Percentiles rank a stretch among this genome's conserved stretches.
Conservation (phyloP, 2,888 invertebrate species). For the Zele albiditarsus region DNA sequence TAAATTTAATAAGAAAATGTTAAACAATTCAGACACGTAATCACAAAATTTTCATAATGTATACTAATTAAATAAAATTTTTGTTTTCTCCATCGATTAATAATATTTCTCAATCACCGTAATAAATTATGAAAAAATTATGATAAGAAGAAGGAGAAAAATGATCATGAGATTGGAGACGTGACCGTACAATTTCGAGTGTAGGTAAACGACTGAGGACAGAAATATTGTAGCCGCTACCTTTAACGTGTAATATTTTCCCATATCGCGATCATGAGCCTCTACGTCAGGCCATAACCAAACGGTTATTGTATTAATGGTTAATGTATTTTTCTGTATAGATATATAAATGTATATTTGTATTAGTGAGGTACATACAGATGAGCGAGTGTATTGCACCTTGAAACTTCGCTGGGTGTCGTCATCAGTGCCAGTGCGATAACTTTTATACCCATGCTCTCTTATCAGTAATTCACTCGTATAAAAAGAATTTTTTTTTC, state of each 20-base stretch:
- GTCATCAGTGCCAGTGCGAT: conserved; percentile 11
- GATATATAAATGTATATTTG: not conserved
- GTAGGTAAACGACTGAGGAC: not conserved
- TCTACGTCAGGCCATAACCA: conserved; percentile 32
- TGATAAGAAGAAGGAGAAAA: no score
- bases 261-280: conserved; percentile 39
- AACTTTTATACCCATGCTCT: conserved; percentile 3
- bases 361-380: conserved; percentile 11
- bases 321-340: conserved; percentile 13
- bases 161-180: not conserved
- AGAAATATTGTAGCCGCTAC: not conserved
- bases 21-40: not conserved
- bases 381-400: conserved; percentile 8
- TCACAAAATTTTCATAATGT: not conserved
- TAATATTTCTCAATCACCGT: no score
- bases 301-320: conserved; percentile 1
- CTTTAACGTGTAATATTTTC: conserved; percentile 44
- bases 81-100: no score
- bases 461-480: conserved; percentile 6
- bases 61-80: no score
- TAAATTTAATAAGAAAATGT: not conserved
- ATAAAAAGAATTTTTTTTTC: conserved; percentile 3
- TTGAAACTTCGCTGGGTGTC: conserved; percentile 13
- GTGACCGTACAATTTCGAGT: not conserved
- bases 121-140: no score